Conservation (phyloP, 1,140 invertebrate species). For the Drosophila malerkotliana region DNA sequence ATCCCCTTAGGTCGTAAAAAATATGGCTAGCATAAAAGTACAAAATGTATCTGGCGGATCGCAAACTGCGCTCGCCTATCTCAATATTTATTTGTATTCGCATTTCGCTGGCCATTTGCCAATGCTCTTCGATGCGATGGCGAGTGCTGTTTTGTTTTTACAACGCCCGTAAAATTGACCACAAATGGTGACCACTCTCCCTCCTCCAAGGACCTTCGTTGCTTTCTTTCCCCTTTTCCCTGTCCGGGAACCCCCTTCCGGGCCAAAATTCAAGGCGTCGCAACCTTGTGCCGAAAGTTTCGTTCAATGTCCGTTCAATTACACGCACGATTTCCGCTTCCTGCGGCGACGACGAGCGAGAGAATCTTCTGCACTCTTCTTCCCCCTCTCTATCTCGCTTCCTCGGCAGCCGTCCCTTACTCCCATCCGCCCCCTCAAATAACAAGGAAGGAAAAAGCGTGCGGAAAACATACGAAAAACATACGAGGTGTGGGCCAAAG, state of each 20-base stretch:
- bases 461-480: conserved; percentile 26
- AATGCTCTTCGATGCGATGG: conserved; percentile 28
- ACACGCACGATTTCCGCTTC: conserved; percentile 79
- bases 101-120: conserved; percentile 31
- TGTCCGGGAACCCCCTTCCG: background rate
- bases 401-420: background rate
- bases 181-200: conserved; percentile 51
- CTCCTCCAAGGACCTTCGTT: background rate
- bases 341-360: conserved; percentile 47
- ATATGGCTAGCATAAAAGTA: conserved; percentile 47
- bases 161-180: conserved; percentile 74
- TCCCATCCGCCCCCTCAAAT: background rate
- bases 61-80: conserved; percentile 21
- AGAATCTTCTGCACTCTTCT: background rate
- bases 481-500: background rate
- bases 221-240: too few species aligned
- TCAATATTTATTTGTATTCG: conserved; percentile 51
- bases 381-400: too few species aligned
- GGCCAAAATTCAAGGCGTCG: conserved; percentile 22
- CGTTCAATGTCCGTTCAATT: conserved; percentile 79
- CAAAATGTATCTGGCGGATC: conserved; percentile 39
- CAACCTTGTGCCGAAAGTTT: conserved; percentile 60
- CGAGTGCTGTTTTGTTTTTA: conserved; percentile 63
- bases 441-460: conserved; percentile 14
- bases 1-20: conserved; percentile 30